These are phyloP conservation scores for Spea hammondii DNA, from an alignment of 2,797 vertebrate species.

Conservation along the genomic window DNA sequence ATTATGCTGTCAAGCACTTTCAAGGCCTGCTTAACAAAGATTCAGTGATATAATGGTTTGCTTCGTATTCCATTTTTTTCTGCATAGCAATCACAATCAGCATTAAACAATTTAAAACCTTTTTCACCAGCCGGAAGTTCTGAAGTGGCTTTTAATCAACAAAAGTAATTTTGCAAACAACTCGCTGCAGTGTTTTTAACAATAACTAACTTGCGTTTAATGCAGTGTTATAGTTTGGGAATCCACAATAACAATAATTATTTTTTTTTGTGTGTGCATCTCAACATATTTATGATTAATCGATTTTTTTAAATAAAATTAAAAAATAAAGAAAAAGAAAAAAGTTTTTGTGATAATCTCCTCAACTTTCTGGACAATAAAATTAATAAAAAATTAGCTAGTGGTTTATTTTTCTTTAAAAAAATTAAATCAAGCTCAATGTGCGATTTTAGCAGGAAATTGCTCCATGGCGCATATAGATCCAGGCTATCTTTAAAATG, in stretches of 20 bases:
- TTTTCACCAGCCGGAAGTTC: conserved; percentile 84
- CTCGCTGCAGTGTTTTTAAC: conserved; percentile 81
- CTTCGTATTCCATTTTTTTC: conserved; percentile 80
- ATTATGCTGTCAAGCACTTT: conserved; percentile 99
- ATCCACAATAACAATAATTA: conserved; percentile 48
- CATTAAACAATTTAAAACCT: conserved; percentile 96
- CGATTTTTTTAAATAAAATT: conserved; percentile 13
- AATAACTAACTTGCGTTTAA: conserved; percentile 78
- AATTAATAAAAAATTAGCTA: neutral
- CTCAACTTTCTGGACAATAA: neutral
- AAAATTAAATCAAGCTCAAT: neutral
- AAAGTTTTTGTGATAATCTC: neutral
- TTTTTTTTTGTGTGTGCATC: conserved; percentile 1
- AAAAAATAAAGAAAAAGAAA: too few relatives aligned
- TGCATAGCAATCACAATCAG: conserved; percentile 98
- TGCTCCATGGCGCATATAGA: too few relatives aligned
- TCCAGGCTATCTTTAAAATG: too few relatives aligned
- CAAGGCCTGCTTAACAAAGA: conserved; percentile 99
- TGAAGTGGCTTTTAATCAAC: conserved; percentile 92
- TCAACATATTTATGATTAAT: conserved; percentile 6
- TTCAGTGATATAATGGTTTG: conserved; percentile 99
- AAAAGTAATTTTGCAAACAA: conserved; percentile 89
- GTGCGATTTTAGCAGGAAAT: too few relatives aligned
- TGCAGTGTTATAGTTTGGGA: conserved; percentile 58
- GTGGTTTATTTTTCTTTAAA: too few relatives aligned